These are phyloP conservation scores for Labeo calbasu DNA, from an alignment of 2,797 vertebrate genomes.

Conservation along the genomic window DNA sequence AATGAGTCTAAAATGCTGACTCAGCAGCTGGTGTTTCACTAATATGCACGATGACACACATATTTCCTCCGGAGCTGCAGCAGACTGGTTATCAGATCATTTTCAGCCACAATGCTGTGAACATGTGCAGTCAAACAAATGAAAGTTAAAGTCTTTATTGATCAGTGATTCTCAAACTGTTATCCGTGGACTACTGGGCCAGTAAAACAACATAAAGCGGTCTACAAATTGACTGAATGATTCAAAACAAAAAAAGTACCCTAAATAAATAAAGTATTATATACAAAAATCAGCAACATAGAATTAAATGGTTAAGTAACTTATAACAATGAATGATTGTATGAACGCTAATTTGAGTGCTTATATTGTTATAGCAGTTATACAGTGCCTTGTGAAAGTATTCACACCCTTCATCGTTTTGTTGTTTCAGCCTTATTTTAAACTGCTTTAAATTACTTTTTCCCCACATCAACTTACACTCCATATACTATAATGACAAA, in stretches of 20 bases:
- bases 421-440: no score
- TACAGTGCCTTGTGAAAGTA: background rate
- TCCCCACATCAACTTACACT: no score
- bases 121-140: slow-evolving; percentile 6
- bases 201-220: no score
- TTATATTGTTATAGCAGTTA: background rate
- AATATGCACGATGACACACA: slow-evolving; percentile 14
- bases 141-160: background rate
- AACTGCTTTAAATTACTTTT: no score
- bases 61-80: background rate
- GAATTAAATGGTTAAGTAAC: background rate
- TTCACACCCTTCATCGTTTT: no score
- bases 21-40: slow-evolving; percentile 23
- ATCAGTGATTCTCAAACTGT: background rate
- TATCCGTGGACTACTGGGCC: background rate
- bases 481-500: no score
- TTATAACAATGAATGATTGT: background rate
- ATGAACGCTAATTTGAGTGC: background rate
- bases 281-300: background rate
- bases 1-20: background rate
- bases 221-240: background rate
- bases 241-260: background rate
- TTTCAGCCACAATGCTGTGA: background rate
- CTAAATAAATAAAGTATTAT: background rate
- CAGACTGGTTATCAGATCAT: background rate